phyloP scores from a whole-genome alignment of 1,140 invertebrate genomes.

The Bombus difficillimus region DNA sequence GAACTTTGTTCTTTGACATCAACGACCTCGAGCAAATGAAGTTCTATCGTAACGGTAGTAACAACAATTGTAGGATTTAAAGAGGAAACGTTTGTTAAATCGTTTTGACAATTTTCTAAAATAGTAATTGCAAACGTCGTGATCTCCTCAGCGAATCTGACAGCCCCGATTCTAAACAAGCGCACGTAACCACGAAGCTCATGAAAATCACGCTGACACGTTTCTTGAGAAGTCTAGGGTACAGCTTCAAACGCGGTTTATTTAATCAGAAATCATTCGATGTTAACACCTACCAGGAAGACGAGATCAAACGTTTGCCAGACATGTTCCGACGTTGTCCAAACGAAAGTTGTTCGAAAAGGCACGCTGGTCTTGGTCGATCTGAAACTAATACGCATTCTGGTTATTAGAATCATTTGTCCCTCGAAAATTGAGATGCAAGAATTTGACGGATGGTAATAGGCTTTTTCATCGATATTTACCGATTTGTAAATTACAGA shows the following conservation, averaged over 20 bases:
- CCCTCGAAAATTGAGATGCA: background rate
- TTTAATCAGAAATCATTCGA: background rate
- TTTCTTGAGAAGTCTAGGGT: background rate
- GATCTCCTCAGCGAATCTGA: background rate
- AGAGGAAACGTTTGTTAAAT: too few relatives aligned
- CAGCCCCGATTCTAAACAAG: background rate
- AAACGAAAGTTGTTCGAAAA: background rate
- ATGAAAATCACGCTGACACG: background rate
- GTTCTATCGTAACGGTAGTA: too few relatives aligned
- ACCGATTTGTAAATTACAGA: background rate
- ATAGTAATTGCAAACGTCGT: background rate
- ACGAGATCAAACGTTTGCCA: slow-evolving; percentile 19
- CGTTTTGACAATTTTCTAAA: too few relatives aligned
- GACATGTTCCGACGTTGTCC: background rate
- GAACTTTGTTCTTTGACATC: too few relatives aligned
- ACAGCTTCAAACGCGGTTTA: background rate
- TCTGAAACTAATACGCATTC: background rate
- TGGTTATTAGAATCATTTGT: background rate
- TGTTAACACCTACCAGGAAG: slow-evolving; percentile 28
- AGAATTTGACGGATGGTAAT: too few relatives aligned
- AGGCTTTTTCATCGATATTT: background rate
- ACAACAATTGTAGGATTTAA: too few relatives aligned
- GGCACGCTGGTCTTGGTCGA: background rate
- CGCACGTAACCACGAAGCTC: background rate
- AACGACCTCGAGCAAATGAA: too few relatives aligned